Evolutionary conservation across 2,888 invertebrate species (phyloP), one percentile per base, ranked within the genome.

Genomic region (Lissonota sp.): DNA sequence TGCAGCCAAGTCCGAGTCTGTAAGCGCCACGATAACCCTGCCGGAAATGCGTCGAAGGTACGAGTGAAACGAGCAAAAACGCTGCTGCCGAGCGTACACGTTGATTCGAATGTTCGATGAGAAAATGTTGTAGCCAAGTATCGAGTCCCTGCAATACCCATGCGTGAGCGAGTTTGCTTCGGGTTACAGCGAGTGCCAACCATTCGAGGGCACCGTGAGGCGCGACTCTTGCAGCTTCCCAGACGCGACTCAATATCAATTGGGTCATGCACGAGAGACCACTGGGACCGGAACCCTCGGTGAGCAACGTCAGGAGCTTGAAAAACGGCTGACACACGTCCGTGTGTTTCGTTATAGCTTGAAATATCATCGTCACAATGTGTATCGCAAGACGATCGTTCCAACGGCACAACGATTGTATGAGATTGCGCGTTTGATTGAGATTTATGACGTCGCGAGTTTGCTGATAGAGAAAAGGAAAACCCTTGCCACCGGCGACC

Each of bases 91-190:
- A 96, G 86, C 98, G 94, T 74, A 98, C 98, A 44, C 98, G 94
- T 85, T 97, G 97, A 90, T 97, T 97, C 80, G 94, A 95, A 87
- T 98, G 97, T 6, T 96, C 97, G 79, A 98, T 94, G 78, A 98
- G 94, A 92, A 97, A 98, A 84, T 96, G 95, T 91, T 98, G 98
- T 74, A 98, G 94, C 98, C 98, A 98, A 37, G 95, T 96, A 85
- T 98, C 98, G 86, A 98, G 95, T n/a, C 97, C 97, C 86, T 96
- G 96, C n/a, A 98, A 93, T 10, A 98, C 97, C 97, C 98, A 98
- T 62, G 96, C 95, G 92, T 98, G 98, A 0, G 97, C 98, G 64
- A 97, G 94, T 91, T 98, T 97, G 93, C 98, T 98, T 80, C 98
- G 95, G 0, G 98, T 96, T 0, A 96, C 96, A 90, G 91, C 88